phyloP scores from a whole-genome alignment of 2,888 invertebrate genomes.

The Thecocarcelia acutangulata region DNA sequence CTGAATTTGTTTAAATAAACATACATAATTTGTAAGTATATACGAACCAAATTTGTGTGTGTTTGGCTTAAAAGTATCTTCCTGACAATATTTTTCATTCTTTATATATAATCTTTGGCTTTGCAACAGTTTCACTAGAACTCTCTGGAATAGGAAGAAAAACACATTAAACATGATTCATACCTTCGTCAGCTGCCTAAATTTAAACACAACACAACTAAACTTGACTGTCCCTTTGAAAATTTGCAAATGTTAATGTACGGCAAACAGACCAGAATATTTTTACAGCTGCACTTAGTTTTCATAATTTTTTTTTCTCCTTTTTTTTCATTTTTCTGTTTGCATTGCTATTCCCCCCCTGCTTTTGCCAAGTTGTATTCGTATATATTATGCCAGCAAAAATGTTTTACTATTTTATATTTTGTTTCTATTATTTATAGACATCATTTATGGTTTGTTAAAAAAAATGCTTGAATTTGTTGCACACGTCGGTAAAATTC shows the following conservation, averaged over 20 bases:
- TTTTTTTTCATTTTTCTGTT: neutral
- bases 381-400: constrained; percentile 45
- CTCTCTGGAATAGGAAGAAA: neutral
- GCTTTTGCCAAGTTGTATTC: neutral
- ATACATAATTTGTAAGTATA: too few species aligned
- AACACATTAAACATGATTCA: constrained; percentile 27
- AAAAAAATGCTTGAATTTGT: constrained; percentile 57
- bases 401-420: constrained; percentile 8
- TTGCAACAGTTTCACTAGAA: too few species aligned
- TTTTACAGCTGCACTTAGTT: constrained; percentile 64
- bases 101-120: too few species aligned
- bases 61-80: too few species aligned
- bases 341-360: neutral
- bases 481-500: constrained; percentile 65
- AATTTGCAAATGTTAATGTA: constrained; percentile 52
- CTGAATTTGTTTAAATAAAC: too few species aligned
- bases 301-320: constrained; percentile 12
- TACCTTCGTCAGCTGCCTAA: constrained; percentile 31
- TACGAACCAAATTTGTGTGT: too few species aligned
- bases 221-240: constrained; percentile 1
- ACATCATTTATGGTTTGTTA: constrained; percentile 41
- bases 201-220: constrained; percentile 16
- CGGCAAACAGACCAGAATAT: constrained; percentile 50
- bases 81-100: too few species aligned
- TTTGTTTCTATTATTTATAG: constrained; percentile 48